Base-by-base conservation (phyloP, 2,113 vertebrate species). In the Danionella cerebrum region DNA sequence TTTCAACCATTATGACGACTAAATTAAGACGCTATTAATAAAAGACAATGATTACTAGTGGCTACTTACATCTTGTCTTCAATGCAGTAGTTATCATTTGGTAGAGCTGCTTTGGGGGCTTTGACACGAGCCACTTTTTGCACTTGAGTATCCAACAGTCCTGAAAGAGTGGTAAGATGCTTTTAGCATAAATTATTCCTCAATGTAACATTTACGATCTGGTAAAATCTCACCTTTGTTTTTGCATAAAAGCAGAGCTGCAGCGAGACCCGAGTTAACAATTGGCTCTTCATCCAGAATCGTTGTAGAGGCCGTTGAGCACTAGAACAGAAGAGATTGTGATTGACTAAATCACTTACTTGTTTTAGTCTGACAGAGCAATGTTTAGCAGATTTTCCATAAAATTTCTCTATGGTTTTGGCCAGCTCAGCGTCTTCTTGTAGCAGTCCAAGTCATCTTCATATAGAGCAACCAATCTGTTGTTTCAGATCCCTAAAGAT, bases 251-350 rank as follows among this genome's bases (percentile, higher is more conserved):
- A 87, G 80, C 62, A 96, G 73, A 0, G 92, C 93, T 0, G 91
- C 91, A 0, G 78, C 90, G 3, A 89, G 85, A n/a, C 94, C 94
- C 0, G 91, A 87, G 62, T 90, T 95, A 67, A 96, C 92, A 0
- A 95, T 95, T 19, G 94, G 94, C 77, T 96, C 94, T 76, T 96
- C 93, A 0, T 96, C 94, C 77, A 94, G 78, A 79, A 96, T 94
- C 72, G 94, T 94, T 59, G 92, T 93, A 33, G 88, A 94, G 5
- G 91, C 87, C 3, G 92, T 89, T 1, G 89, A 80, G 47, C 92
- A 92, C 90, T 91, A 45, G 1, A 35, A 50, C 7, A 50, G 3
- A 45, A 18, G 58, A 42, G 27, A 39, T 22, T 6, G 13, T 33
- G 21, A n/a, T 3, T 8, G 1, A 47, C 24, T 9, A 29, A 19